A percentile compares a stretch with the other conserved stretches of the same genome.
These are phyloP conservation scores for Erynnis tages DNA, from an alignment of 2,888 invertebrate genomes.

Conservation along the genomic window DNA sequence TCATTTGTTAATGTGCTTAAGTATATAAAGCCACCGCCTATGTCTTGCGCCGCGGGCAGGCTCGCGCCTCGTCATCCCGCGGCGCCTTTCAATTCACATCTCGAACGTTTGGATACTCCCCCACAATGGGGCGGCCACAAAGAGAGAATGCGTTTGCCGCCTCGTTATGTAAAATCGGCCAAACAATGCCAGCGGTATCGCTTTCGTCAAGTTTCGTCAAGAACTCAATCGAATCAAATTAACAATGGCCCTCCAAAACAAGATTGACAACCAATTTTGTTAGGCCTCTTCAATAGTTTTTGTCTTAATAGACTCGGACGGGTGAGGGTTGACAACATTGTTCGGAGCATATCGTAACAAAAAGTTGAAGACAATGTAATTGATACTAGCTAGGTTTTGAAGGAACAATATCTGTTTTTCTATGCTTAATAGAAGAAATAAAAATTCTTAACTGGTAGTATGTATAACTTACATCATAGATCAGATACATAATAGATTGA, in stretches of 20 bases:
- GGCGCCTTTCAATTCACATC: constrained; percentile 76
- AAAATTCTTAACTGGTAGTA: too few relatives aligned
- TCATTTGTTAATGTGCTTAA: too few relatives aligned
- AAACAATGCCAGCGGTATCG: constrained; percentile 74
- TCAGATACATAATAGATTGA: too few relatives aligned
- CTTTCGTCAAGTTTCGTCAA: constrained; percentile 75
- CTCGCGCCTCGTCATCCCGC: constrained; percentile 75
- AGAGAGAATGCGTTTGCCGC: constrained; percentile 65
- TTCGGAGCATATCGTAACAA: too few relatives aligned
- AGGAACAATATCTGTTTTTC: too few relatives aligned
- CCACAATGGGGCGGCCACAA: constrained; percentile 64
- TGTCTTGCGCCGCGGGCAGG: constrained; percentile 39
- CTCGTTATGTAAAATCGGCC: constrained; percentile 77
- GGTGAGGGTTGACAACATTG: not conserved
- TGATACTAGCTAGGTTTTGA: not conserved
- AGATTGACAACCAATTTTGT: constrained; percentile 42
- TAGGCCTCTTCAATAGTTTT: constrained; percentile 38
- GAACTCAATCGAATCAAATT: constrained; percentile 74
- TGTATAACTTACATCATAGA: too few relatives aligned
- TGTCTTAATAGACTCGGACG: not conserved
- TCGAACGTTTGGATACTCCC: constrained; percentile 72
- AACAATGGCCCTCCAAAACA: constrained; percentile 66
- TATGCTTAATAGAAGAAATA: too few relatives aligned
- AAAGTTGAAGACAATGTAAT: not conserved
- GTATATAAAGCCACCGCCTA: constrained; percentile 19